Evolutionary conservation across 2,113 vertebrate genomes (phyloP).

Genomic region (Tragulus kanchil): DNA sequence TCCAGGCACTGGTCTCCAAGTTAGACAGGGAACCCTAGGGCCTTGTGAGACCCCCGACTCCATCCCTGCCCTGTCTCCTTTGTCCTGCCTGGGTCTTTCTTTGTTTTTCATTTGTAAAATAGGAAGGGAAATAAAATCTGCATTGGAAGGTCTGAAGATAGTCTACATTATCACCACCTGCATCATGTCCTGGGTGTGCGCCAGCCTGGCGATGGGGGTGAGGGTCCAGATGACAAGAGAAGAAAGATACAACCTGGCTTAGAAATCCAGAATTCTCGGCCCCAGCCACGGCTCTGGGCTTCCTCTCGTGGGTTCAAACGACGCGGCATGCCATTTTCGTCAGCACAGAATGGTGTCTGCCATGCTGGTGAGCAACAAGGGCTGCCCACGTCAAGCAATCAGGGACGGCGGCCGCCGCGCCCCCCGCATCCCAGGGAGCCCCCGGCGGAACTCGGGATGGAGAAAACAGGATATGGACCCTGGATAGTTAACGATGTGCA

Average conservation of each 20-base stretch:
- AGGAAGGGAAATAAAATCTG: not conserved
- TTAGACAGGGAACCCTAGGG: not conserved
- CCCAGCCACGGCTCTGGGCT: not conserved
- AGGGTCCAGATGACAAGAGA: not conserved
- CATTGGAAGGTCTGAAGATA: rapidly evolving
- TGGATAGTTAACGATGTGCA: not conserved
- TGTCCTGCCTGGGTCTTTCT: not conserved
- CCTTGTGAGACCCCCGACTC: not conserved
- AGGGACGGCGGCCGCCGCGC: not conserved
- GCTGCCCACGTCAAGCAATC: not conserved
- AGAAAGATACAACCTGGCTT: not conserved
- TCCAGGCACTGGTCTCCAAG: not conserved
- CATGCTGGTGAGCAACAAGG: not conserved
- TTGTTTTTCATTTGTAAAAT: not conserved
- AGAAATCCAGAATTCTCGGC: not conserved
- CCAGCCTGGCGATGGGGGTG: not conserved
- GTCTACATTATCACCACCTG: not conserved
- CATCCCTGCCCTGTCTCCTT: not conserved
- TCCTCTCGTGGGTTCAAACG: too few species aligned
- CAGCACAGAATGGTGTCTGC: not conserved
- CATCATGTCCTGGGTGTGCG: not conserved
- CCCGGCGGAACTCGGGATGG: not conserved
- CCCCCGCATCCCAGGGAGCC: not conserved
- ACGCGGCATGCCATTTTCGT: not conserved
- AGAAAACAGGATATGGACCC: not conserved